Evolutionary conservation across 37 sponge, comb jelly and placozoan species (phyloP).

Genomic region (Corticium candelabrum): DNA sequence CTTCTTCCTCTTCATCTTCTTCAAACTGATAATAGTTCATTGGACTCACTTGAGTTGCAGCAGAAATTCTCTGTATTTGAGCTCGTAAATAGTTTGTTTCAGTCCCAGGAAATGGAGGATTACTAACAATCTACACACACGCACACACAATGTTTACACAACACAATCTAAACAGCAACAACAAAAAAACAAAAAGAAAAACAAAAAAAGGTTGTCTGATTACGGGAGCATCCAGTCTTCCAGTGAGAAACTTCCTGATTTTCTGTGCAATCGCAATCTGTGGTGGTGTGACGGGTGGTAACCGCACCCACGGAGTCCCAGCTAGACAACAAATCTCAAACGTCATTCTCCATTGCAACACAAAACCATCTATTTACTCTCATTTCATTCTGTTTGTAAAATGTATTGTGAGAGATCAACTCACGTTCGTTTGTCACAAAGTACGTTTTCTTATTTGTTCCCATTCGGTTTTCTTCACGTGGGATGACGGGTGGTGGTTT

Average conservation of each 20-base stretch:
- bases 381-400: too few relatives aligned
- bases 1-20: slow-evolving; percentile 87
- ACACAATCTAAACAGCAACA: background rate
- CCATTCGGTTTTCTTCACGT: slow-evolving; percentile 78
- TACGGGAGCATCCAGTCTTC: slow-evolving; percentile 65
- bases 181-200: background rate
- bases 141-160: background rate
- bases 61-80: slow-evolving; percentile 94
- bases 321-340: slow-evolving; percentile 33
- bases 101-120: slow-evolving; percentile 91
- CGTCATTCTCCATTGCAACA: too few relatives aligned
- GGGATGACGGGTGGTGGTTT: slow-evolving; percentile 92
- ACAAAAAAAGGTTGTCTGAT: too few relatives aligned
- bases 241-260: slow-evolving; percentile 87
- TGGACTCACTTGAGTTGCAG: slow-evolving; percentile 86
- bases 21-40: slow-evolving; percentile 61
- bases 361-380: too few relatives aligned
- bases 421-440: slow-evolving; percentile 92
- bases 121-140: slow-evolving; percentile 39
- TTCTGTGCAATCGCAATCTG: slow-evolving; percentile 64
- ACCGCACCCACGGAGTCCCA: slow-evolving; percentile 79
- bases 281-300: slow-evolving; percentile 90
- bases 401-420: slow-evolving; percentile 6
- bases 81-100: slow-evolving; percentile 88
- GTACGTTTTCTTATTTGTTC: slow-evolving; percentile 90